Conservation (phyloP, 2,888 invertebrate genomes). For the Drosophila austrosaltans region DNA sequence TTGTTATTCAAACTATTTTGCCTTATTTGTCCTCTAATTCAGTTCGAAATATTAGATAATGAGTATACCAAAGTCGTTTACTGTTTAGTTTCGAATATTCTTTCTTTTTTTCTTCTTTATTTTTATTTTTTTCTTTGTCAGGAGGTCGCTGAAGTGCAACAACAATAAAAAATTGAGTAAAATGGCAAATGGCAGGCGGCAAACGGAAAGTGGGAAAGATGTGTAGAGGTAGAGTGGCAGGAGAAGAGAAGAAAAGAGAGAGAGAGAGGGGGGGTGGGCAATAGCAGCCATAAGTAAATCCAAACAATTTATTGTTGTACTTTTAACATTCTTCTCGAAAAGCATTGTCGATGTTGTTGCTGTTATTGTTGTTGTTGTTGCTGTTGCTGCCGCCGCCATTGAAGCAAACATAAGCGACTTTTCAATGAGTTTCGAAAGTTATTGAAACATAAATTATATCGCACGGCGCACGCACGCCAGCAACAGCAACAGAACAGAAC, state of each 20-base stretch:
- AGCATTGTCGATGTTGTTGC: slow-evolving; percentile 45
- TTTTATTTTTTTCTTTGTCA: slow-evolving; percentile 2
- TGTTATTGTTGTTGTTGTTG: slow-evolving; percentile 41
- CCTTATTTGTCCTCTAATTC: too few species aligned
- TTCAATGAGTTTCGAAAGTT: slow-evolving; percentile 76
- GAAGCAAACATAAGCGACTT: slow-evolving; percentile 76
- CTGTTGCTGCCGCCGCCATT: slow-evolving; percentile 68
- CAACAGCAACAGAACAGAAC: slow-evolving; percentile 50
- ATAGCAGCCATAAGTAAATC: slow-evolving; percentile 64
- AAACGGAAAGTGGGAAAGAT: not conserved
- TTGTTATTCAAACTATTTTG: too few species aligned
- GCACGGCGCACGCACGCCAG: slow-evolving; percentile 77
- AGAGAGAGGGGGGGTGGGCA: not conserved
- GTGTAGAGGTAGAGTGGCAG: slow-evolving; percentile 6
- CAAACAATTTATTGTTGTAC: slow-evolving; percentile 76
- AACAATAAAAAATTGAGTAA: slow-evolving; percentile 77
- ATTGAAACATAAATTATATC: slow-evolving; percentile 76
- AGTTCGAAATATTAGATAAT: not conserved
- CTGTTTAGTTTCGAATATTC: not conserved
- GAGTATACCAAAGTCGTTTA: not conserved
- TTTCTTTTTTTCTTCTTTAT: slow-evolving; percentile 21
- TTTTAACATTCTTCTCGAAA: slow-evolving; percentile 72
- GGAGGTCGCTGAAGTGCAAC: slow-evolving; percentile 73
- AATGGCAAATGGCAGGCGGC: slow-evolving; percentile 72
- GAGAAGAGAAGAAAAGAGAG: not conserved